Percentiles rank a stretch among this genome's conserved stretches.
phyloP scores from a whole-genome alignment of 2,113 vertebrate genomes.

The Aramus guarauna region DNA sequence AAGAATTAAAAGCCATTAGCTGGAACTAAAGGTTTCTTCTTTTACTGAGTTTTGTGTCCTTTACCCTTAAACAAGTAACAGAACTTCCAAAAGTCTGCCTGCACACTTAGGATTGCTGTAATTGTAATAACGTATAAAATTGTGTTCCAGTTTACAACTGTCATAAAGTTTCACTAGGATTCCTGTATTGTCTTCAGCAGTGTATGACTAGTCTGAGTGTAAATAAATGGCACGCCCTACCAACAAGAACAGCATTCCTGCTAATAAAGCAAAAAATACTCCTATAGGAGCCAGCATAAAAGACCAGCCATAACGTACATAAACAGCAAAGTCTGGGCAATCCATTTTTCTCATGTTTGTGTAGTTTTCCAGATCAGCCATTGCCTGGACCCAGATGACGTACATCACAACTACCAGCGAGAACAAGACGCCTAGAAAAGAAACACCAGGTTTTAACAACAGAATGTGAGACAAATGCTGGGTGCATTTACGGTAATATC shows the following conservation, averaged over 20 bases:
- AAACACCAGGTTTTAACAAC: constrained; percentile 15
- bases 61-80: not conserved
- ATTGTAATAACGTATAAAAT: constrained; percentile 11
- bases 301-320: constrained; percentile 86
- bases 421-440: constrained; percentile 84
- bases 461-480: not conserved
- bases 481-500: not conserved
- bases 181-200: not conserved
- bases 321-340: constrained; percentile 78
- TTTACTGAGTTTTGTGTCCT: not conserved
- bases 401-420: constrained; percentile 85
- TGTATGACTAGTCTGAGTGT: constrained; percentile 66
- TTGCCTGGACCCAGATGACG: constrained; percentile 85
- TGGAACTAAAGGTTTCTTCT: not conserved
- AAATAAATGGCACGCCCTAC: constrained; percentile 83
- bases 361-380: constrained; percentile 85
- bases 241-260: constrained; percentile 90
- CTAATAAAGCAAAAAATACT: constrained; percentile 87
- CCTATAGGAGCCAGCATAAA: constrained; percentile 92
- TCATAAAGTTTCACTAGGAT: not conserved
- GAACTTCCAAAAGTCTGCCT: constrained; percentile 17
- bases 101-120: not conserved
- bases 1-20: not conserved
- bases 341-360: constrained; percentile 66
- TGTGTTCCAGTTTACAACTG: not conserved